Evolutionary conservation across 30 jellyfish, hydroid and myxozoan genomes (phyloP), one percentile per base, ranked within the genome.

Genomic region (Turritopsis dohrnii): DNA sequence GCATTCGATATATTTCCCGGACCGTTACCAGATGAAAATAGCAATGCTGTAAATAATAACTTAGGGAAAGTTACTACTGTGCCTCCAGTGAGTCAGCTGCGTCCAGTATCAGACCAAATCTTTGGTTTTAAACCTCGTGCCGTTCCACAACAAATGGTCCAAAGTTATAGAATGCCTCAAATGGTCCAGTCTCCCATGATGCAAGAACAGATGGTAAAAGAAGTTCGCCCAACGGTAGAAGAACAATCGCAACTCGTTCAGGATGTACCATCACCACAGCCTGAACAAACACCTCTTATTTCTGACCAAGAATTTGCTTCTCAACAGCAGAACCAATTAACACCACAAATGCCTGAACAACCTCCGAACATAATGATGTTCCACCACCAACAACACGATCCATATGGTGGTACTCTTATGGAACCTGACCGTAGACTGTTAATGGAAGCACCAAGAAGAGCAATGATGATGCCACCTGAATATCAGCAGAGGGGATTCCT

Each of bases 1-100:
- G 85, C 97, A 27, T 94, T 94, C 54, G 99, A 94, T 73, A 96
- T 94, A 31, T 94, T 89, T 74, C 99, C 99, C 23, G 99, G 99
- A 16, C 99, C 97, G 1, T 72, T 94, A 18, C 99, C 99, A 23
- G 96, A 86, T 22, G 94, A 82, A 65, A 26, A 1, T 74, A 71
- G 73, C 72, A 71, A 26, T 24, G 84, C 85, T 23, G 52, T 23
- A 31, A 81, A 66, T 28, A 82, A 82, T 28, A 82, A 66, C 66
- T 30, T 29, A 17, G 89, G 72, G 7, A 74, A 74, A 52, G 83
- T 74, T 16, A 23, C 83, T 29, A 23, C 65, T 1, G 83, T 16
- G 24, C 54, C 83, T 0, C 83, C 83, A 9, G 41, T 52, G 9
- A 29, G 65, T 24, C 24, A 22, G 65, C 41, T 24, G 16, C 83